Evolutionary conservation across 2,797 vertebrate genomes (phyloP), one percentile per base, ranked within the genome.

Genomic region (Sebastes hubbsi): DNA sequence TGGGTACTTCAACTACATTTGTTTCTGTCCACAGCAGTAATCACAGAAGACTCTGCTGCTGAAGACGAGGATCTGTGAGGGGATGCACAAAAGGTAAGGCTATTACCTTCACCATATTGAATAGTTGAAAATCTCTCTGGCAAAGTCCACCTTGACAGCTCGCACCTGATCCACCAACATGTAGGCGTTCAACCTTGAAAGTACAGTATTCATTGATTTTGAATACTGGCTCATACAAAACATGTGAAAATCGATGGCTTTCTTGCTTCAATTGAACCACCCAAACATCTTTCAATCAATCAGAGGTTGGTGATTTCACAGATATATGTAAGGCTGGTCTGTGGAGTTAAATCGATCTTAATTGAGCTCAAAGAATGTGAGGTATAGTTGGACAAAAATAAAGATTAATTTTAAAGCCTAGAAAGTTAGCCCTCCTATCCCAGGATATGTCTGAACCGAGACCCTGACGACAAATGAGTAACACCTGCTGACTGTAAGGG

Each of bases 1-100:
- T 20, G 18, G 29, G 18, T 30, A 3, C 59, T 32, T 61, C 9
- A 32, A 77, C 55, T 29, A 2, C 1, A 12, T 2, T 59, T 76
- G 9, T 83, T 75, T 91, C 29, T 81, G 8, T 83, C 84, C 54
- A 74, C 82, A 87, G 74, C 25, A 20, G 36, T 6, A 9, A 59
- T 32, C 14, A 8, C 38, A 69, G 72, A 69, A 8, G 54, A 42
- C n/a, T 61, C 20, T 6, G 16, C 36, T 29, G 46, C 18, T 34
- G 20, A 73, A 65, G 59, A 38, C 16, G 13, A 59, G 24, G 27
- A 5, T 30, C 61, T 52, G 8, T 1, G 75, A 80, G 36, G 8
- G 12, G 16, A 56, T 18, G 24, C 22, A 59, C 20, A 32, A 36
- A 79, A 80, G 72, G 84, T 89, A 83, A 79, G 61, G 24, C 13